Evolutionary conservation across 2,797 vertebrate genomes (phyloP), one percentile per base, ranked within the genome.

Genomic region (Denticeps clupeoides): DNA sequence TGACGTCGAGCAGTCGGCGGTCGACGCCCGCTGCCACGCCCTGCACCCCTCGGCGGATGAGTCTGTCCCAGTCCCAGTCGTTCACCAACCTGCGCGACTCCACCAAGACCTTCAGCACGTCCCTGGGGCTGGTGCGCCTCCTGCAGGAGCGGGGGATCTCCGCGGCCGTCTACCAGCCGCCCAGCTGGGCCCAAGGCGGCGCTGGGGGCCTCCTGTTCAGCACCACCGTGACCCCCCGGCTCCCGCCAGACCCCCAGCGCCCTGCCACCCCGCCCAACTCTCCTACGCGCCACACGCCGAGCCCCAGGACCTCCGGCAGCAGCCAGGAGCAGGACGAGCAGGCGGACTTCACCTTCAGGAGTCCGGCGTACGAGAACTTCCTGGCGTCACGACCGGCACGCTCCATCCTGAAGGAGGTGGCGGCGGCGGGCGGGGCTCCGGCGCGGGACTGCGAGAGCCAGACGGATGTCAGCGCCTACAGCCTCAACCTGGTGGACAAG

Each of bases 21-120:
- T 80, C 85, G 29, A 94, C 91, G 0, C 90, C 93, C 0, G 86
- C 82, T 37, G 88, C 67, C 47, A 93, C 93, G 0, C 90, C 93
- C 0, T 93, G 91, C 69, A 90, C 88, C 0, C 87, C 91, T 5
- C 87, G 89, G 53, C 85, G 89, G 31, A 70, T 87, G 62, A 89
- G 90, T 56, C 78, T 94, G 54, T 94, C 91, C 0, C 94, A 99
- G 60, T 95, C 91, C 0, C 94, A 99, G 63, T 99, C 95, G 57
- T 99, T 89, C 56, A 99, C 95, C 8, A 99, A 98, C 70, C 67
- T 87, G 62, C 90, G 95, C 60, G 95, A 99, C 70, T 91, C 89
- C 53, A 99, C 95, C 0, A 95, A 91, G 1, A 99, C 95, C 2
- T 94, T 90, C 87, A 99, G 94, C 86, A 97, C 92, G 0, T 97